phyloP scores from a whole-genome alignment of 2,888 invertebrate genomes.

The Ophion ellenae region DNA sequence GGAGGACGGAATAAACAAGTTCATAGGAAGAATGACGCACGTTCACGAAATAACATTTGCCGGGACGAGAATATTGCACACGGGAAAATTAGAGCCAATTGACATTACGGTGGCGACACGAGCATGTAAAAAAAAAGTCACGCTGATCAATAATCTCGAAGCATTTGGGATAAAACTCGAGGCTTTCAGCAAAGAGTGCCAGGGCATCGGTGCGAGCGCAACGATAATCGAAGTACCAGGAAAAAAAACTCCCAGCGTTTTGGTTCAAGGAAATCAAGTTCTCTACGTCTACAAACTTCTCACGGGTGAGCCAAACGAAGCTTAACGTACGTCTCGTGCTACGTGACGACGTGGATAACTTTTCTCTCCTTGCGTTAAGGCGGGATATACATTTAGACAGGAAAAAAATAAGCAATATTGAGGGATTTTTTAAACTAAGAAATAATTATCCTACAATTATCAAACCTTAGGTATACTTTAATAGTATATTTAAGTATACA shows the following conservation, averaged over 20 bases:
- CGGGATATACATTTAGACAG: too few relatives aligned
- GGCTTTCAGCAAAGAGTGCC: constrained; percentile 92
- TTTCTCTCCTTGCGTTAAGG: too few relatives aligned
- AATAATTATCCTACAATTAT: too few relatives aligned
- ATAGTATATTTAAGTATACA: too few relatives aligned
- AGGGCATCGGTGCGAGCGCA: constrained; percentile 95
- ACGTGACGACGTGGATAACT: too few relatives aligned
- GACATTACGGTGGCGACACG: constrained; percentile 91
- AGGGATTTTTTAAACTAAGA: too few relatives aligned
- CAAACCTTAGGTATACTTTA: too few relatives aligned
- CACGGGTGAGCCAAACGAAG: constrained; percentile 80
- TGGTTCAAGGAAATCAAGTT: constrained; percentile 96
- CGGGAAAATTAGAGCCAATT: constrained; percentile 91
- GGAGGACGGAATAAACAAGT: constrained; percentile 89
- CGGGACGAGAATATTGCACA: constrained; percentile 85
- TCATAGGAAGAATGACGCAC: constrained; percentile 89
- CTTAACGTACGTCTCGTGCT: neutral
- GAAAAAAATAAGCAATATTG: too few relatives aligned
- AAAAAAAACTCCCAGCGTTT: constrained; percentile 90
- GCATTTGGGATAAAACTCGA: constrained; percentile 92
- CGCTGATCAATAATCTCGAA: constrained; percentile 95
- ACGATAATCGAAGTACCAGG: constrained; percentile 90
- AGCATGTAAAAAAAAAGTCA: constrained; percentile 95
- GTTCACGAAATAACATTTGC: constrained; percentile 87
- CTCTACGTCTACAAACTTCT: constrained; percentile 85